A percentile compares a stretch with the other conserved stretches of the same genome.
phyloP scores from a whole-genome alignment of 2,888 invertebrate species.

The Athripsodes cinereus region DNA sequence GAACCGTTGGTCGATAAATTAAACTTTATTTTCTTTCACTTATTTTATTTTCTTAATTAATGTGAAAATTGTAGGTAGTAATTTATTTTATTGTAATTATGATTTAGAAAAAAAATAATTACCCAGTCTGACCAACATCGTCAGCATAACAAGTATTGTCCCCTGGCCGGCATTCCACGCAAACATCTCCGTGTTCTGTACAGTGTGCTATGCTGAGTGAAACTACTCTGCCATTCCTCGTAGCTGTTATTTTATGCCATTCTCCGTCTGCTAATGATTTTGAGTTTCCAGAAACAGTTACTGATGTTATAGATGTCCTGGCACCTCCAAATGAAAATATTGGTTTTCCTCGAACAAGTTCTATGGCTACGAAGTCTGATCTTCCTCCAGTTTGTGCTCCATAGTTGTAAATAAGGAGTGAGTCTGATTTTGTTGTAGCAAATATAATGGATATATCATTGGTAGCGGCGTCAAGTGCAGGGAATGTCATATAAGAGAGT shows the following conservation, averaged over 20 bases:
- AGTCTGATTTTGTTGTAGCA: constrained; percentile 81
- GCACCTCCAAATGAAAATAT: constrained; percentile 88
- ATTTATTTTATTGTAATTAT: neutral
- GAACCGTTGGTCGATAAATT: too few species aligned
- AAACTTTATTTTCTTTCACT: too few species aligned
- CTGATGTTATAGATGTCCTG: constrained; percentile 78
- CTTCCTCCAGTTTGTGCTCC: constrained; percentile 82
- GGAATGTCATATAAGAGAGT: constrained; percentile 85
- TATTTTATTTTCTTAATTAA: neutral
- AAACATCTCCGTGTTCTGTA: constrained; percentile 78
- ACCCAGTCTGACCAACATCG: constrained; percentile 85
- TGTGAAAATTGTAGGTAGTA: neutral
- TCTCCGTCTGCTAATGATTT: constrained; percentile 74
- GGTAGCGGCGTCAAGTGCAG: constrained; percentile 77
- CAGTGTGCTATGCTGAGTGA: constrained; percentile 78
- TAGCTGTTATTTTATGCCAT: constrained; percentile 90
- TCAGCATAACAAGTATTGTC: constrained; percentile 78
- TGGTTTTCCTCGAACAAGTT: constrained; percentile 76
- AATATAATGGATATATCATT: constrained; percentile 89
- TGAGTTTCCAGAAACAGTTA: constrained; percentile 59
- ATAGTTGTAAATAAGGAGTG: constrained; percentile 86
- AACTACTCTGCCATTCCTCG: constrained; percentile 81
- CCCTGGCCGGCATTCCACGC: constrained; percentile 80
- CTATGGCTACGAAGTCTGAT: constrained; percentile 89
- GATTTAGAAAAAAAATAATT: constrained; percentile 33